phyloP scores from a whole-genome alignment of 2,888 invertebrate species.

The Didymodactylos carnosus region DNA sequence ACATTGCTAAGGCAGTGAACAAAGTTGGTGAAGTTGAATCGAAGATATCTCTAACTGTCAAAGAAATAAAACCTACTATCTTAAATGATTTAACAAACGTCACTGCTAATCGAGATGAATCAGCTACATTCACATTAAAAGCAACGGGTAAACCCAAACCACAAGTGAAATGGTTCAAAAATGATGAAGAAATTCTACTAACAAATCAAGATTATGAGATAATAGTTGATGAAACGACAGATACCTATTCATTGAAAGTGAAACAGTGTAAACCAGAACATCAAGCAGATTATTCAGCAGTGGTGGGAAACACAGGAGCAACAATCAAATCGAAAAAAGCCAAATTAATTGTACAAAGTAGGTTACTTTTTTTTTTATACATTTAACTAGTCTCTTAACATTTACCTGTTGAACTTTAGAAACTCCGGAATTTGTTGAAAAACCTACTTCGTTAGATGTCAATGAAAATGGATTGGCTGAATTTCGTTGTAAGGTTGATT shows the following conservation, averaged over 20 bases:
- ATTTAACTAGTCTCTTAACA: no score
- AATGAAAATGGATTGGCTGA: background rate
- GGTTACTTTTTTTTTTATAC: no score
- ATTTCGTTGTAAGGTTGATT: background rate
- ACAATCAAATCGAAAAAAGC: background rate
- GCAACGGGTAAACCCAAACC: conserved; percentile 20
- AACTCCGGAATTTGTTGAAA: background rate
- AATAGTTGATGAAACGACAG: background rate
- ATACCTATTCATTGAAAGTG: background rate
- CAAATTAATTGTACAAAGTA: background rate
- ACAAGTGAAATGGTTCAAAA: conserved; percentile 17
- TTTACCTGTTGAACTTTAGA: no score
- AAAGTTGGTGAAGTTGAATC: conserved; percentile 8
- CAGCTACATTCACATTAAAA: background rate
- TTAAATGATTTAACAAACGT: background rate
- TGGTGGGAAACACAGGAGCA: conserved; percentile 1
- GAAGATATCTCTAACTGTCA: conserved; percentile 3
- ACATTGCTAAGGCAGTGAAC: background rate
- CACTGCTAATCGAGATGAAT: conserved; percentile 7
- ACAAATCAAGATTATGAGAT: conserved; percentile 1
- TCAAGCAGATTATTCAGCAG: conserved; percentile 6
- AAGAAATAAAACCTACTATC: conserved; percentile 4
- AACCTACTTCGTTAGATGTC: background rate
- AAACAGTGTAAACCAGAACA: background rate
- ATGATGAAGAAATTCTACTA: background rate